Evolutionary conservation across 2,888 invertebrate genomes (phyloP), one percentile per base, ranked within the genome.

Genomic region (Scaptomyza cyrtandrae): DNA sequence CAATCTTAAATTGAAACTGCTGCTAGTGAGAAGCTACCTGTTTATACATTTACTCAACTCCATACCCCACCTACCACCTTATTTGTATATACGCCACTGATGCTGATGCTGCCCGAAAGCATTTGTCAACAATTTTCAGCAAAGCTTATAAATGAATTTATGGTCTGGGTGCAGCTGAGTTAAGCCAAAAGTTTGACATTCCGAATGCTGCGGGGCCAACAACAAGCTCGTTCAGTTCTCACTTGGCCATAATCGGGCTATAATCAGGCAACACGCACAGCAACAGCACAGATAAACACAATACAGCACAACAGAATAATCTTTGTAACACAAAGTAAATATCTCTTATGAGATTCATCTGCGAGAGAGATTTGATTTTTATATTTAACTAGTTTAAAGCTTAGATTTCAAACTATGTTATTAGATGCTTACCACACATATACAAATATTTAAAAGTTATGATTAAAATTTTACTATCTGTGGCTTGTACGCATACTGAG

Each of bases 21-120:
- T 59, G 58, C 64, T 67, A 75, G 71, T 71, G 71, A 67, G 64
- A 67, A 63, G 24, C 55, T 45, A 62, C 63, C 59, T 61, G 45
- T 16, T 24, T 19, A 10, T 45, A 39, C 11, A 52, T n/a, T 24
- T 13, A 27, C 45, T 16, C 29, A 11, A 24, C 6, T 6, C 39
- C 24, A 24, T 5, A 4, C 24, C 24, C 24, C 3, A 1, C 24
- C 24, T 24, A 24, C 1, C 24, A 24, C 1, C 31, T 6, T 3
- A 9, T 59, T 11, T 48, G 31, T 13, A 16, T 16, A n/a, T n/a
- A n/a, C n/a, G n/a, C n/a, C n/a, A n/a, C n/a, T n/a, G n/a, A 14
- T 6, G 4, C 6, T 33, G 6, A 1, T 16, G 33, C 13, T 33
- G 16, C 24, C 33, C 41, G 16, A 44, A 29, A 16, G 33, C 45